Evolutionary conservation across 2,888 invertebrate genomes (phyloP).

Genomic region (Platycheirus albimanus): DNA sequence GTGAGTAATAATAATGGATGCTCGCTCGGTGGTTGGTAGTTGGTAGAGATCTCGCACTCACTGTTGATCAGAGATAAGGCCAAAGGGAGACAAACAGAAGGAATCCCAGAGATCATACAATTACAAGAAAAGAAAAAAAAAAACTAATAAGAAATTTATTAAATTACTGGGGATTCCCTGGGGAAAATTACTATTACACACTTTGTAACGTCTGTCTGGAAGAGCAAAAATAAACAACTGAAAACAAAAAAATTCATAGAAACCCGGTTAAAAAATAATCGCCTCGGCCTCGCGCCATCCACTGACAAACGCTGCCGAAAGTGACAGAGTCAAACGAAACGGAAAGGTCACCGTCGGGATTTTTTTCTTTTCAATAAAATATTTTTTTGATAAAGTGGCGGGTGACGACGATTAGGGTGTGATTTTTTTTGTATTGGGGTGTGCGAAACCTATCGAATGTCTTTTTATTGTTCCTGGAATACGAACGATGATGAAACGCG

Average conservation of each 20-base stretch:
- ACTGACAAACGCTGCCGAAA: conserved; percentile 48
- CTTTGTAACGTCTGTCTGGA: background rate
- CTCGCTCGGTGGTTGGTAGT: background rate
- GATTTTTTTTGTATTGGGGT: background rate
- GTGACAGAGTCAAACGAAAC: conserved; percentile 37
- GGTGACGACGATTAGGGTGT: background rate
- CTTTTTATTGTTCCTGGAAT: background rate
- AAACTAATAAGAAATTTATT: conserved; percentile 6
- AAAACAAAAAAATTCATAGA: no score
- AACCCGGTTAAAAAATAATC: no score
- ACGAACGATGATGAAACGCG: background rate
- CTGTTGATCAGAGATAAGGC: background rate
- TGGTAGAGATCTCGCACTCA: conserved; percentile 17
- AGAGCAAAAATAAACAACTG: background rate
- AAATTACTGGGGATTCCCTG: conserved; percentile 25
- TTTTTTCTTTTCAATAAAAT: conserved; percentile 3
- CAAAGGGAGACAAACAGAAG: background rate
- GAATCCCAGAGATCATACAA: conserved; percentile 1
- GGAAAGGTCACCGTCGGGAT: conserved; percentile 55
- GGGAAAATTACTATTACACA: conserved; percentile 5
- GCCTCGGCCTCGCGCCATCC: conserved; percentile 49
- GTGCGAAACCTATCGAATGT: conserved; percentile 12
- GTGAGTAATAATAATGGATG: conserved; percentile 17
- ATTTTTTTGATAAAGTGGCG: background rate
- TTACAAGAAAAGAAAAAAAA: background rate